Percentiles rank a stretch among this genome's conserved stretches.
Evolutionary conservation across 2,797 vertebrate genomes (phyloP).

Genomic region (Crossoptilon crossoptilon): DNA sequence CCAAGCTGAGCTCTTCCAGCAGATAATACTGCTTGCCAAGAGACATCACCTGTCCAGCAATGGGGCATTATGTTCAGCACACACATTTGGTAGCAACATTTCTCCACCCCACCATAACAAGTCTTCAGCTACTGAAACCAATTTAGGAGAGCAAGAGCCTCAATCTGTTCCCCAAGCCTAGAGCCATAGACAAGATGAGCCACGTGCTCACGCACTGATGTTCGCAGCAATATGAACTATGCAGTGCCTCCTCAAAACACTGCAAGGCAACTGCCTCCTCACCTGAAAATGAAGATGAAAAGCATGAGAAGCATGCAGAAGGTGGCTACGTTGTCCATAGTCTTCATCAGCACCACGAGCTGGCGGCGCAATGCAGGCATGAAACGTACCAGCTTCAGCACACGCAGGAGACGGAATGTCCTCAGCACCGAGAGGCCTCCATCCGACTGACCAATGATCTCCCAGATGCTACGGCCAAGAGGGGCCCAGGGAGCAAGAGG

Average conservation of each 20-base stretch:
- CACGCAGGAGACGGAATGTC: conserved; percentile 93
- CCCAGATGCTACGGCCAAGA: conserved; percentile 85
- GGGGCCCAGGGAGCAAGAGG: accelerated
- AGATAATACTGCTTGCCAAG: neutral
- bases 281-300: conserved; percentile 98
- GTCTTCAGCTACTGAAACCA: neutral
- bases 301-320: conserved; percentile 99
- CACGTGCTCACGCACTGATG: neutral
- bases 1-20: neutral
- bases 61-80: neutral
- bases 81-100: neutral
- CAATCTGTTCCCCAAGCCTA: neutral
- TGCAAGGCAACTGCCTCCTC: neutral
- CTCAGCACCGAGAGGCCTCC: conserved; percentile 93
- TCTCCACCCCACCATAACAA: neutral
- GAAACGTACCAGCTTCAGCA: conserved; percentile 96
- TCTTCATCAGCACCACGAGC: conserved; percentile 98
- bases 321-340: conserved; percentile 99
- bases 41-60: neutral
- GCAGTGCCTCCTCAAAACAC: neutral
- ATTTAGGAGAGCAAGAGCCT: neutral
- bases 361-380: conserved; percentile 96
- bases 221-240: neutral
- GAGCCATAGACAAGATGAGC: neutral
- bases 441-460: conserved; percentile 93